A percentile compares a stretch with the other conserved stretches of the same genome.
Evolutionary conservation across 2,113 vertebrate genomes (phyloP).

Genomic region (Syrrhaptes paradoxus): DNA sequence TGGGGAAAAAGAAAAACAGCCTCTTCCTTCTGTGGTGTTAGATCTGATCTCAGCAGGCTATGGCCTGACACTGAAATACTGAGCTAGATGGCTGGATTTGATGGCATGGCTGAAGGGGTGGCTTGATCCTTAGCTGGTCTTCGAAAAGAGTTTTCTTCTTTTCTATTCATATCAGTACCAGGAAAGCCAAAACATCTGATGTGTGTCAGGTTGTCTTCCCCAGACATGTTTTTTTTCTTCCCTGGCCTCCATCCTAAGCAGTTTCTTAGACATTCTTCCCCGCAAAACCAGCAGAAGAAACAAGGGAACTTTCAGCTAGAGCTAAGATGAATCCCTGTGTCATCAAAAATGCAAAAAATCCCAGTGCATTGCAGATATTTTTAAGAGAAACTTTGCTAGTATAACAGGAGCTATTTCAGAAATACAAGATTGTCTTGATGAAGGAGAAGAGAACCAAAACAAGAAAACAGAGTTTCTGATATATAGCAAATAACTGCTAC

Average conservation of each 20-base stretch:
- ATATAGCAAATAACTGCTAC: not conserved
- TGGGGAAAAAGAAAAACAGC: not conserved
- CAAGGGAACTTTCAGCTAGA: not conserved
- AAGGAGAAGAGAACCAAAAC: not conserved
- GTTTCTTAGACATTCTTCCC: not conserved
- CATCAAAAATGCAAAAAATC: not conserved
- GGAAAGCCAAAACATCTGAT: not conserved
- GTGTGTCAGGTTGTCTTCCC: not conserved
- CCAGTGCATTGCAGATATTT: not conserved
- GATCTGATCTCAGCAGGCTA: not conserved
- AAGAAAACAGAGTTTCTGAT: not conserved
- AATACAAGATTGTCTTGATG: not conserved
- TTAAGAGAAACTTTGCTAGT: not conserved
- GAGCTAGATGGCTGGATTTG: not conserved
- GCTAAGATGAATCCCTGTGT: not conserved
- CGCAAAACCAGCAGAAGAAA: not conserved
- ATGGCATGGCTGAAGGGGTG: not conserved
- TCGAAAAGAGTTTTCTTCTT: not conserved
- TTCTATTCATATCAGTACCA: not conserved
- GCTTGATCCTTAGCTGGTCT: not conserved
- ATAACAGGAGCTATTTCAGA: not conserved
- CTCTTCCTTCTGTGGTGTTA: not conserved
- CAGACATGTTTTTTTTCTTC: not conserved
- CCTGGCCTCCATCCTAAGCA: not conserved
- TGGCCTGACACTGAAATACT: not conserved